Conservation (phyloP, 1,140 invertebrate genomes). For the Drosophila athabasca region DNA sequence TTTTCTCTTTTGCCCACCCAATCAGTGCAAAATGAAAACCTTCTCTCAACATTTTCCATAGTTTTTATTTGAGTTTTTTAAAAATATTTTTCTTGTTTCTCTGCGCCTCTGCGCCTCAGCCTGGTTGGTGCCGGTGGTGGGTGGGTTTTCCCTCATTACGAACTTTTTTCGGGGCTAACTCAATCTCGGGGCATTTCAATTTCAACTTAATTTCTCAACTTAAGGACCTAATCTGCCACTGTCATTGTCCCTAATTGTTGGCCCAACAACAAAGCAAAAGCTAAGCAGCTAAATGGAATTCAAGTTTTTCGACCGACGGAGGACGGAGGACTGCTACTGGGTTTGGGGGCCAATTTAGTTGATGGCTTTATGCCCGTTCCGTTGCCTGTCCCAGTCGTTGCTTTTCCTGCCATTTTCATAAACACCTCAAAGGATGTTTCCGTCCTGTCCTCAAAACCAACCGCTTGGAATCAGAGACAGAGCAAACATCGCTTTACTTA, state of each 20-base stretch:
- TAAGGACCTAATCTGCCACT: slow-evolving; percentile 69
- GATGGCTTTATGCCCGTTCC: slow-evolving; percentile 59
- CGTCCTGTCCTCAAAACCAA: neutral
- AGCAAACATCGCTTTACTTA: slow-evolving; percentile 53
- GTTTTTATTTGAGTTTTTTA: slow-evolving; percentile 44
- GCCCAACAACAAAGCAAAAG: slow-evolving; percentile 54
- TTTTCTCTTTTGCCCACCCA: neutral
- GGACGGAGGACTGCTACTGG: slow-evolving; percentile 17
- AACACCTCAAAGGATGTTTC: slow-evolving; percentile 61
- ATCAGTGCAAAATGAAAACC: slow-evolving; percentile 5
- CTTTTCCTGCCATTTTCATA: slow-evolving; percentile 26
- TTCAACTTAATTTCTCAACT: slow-evolving; percentile 75
- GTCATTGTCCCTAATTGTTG: slow-evolving; percentile 77
- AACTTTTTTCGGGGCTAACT: slow-evolving; percentile 42
- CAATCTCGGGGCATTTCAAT: slow-evolving; percentile 66
- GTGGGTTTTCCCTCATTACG: slow-evolving; percentile 32
- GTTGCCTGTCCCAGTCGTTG: neutral
- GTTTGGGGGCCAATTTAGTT: slow-evolving; percentile 63
- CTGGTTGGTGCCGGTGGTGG: neutral
- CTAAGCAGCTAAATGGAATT: slow-evolving; percentile 51
- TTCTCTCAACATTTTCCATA: slow-evolving; percentile 26
- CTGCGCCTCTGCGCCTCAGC: neutral
- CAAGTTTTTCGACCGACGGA: slow-evolving; percentile 47
- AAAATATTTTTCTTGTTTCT: neutral
- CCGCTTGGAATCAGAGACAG: slow-evolving; percentile 10